Evolutionary conservation across 2,113 vertebrate species (phyloP).

Genomic region (Forbesichthys papilliferus): DNA sequence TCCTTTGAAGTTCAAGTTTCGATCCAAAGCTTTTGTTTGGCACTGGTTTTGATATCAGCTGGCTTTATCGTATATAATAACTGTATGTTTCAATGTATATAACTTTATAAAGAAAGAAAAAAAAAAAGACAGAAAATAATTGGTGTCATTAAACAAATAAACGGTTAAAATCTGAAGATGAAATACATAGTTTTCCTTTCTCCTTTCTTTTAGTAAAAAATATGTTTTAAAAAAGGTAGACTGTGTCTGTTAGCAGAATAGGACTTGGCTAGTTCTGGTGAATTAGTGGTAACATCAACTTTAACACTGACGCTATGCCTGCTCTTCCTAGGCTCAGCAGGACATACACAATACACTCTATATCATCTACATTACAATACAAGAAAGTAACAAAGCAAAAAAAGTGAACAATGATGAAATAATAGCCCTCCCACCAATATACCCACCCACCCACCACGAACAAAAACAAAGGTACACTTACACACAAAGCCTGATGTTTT

Average conservation of each 20-base stretch:
- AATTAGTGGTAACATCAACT: conserved; percentile 71
- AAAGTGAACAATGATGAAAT: conserved; percentile 22
- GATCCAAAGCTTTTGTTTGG: conserved; percentile 76
- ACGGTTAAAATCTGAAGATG: conserved; percentile 53
- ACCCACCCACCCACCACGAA: conserved; percentile 27
- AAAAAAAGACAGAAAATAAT: conserved; percentile 21
- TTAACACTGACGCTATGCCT: conserved; percentile 66
- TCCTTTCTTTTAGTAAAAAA: conserved; percentile 71
- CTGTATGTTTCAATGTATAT: conserved; percentile 32
- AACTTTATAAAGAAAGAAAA: conserved; percentile 40
- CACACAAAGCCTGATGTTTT: conserved; percentile 59
- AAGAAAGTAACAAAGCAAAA: conserved; percentile 46
- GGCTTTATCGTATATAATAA: conserved; percentile 39
- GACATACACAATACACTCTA: conserved; percentile 60
- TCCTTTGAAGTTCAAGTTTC: conserved; percentile 75
- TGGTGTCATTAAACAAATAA: conserved; percentile 61
- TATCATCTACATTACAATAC: conserved; percentile 57
- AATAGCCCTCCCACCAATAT: conserved; percentile 31
- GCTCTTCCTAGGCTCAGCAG: conserved; percentile 64
- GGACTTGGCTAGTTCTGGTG: conserved; percentile 60
- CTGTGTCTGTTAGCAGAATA: conserved; percentile 68
- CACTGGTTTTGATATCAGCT: conserved; percentile 70
- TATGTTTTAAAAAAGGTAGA: conserved; percentile 58
- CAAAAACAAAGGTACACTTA: conserved; percentile 52
- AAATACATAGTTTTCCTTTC: conserved; percentile 59